Percentiles rank a stretch among this genome's conserved stretches.
phyloP scores from a whole-genome alignment of 2,797 vertebrate genomes.

The Hylomyscus alleni region DNA sequence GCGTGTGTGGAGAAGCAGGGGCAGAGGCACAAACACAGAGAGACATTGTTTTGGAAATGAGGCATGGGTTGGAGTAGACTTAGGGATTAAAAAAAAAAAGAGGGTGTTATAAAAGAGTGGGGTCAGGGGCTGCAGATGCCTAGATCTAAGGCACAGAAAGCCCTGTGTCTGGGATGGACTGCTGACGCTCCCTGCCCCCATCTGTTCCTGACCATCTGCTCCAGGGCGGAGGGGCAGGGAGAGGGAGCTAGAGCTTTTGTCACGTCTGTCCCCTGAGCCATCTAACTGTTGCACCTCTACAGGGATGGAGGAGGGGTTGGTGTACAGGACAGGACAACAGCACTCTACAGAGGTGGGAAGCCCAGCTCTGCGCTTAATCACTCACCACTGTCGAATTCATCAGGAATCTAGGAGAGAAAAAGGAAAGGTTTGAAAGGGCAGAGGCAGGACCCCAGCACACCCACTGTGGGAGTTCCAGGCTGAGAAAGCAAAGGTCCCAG shows the following conservation, averaged over 20 bases:
- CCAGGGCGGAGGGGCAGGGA: slow-evolving; percentile 33
- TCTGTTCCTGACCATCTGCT: slow-evolving; percentile 82
- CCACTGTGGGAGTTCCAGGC: slow-evolving; percentile 22
- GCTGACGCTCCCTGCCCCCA: slow-evolving; percentile 61
- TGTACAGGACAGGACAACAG: not conserved
- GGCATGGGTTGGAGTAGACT: not conserved
- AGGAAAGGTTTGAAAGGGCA: slow-evolving; percentile 35
- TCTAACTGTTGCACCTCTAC: slow-evolving; percentile 52
- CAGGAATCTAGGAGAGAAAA: slow-evolving; percentile 91
- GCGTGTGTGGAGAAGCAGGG: not conserved
- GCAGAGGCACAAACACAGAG: not conserved
- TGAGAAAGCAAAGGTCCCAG: not conserved
- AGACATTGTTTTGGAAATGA: slow-evolving; percentile 72
- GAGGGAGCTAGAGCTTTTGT: slow-evolving; percentile 58
- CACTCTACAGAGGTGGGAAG: not conserved
- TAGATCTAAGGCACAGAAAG: slow-evolving; percentile 71
- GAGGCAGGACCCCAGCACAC: not conserved
- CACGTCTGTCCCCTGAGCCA: slow-evolving; percentile 34
- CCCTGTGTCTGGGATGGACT: slow-evolving; percentile 49
- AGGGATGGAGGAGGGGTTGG: not conserved
- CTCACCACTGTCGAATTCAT: slow-evolving; percentile 96
- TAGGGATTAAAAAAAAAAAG: not conserved
- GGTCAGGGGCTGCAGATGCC: slow-evolving; percentile 56
- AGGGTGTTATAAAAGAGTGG: slow-evolving; percentile 40
- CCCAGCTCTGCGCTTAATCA: slow-evolving; percentile 56